Evolutionary conservation across 2,888 invertebrate genomes (phyloP).

Genomic region (Ichneumon xanthorius): DNA sequence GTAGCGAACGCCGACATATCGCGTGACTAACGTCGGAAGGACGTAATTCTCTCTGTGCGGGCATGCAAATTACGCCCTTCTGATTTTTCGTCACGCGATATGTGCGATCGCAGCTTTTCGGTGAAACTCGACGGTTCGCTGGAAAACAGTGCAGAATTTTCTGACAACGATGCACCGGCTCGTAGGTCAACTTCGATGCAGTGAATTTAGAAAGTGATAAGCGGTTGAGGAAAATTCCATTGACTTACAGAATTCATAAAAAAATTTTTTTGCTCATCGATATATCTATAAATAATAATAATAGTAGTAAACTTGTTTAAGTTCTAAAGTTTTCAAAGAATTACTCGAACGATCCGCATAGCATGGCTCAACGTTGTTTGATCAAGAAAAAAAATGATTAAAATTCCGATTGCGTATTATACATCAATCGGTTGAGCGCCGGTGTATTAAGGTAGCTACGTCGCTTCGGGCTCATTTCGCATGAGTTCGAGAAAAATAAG

Average conservation of each 20-base stretch:
- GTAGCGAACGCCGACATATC: slow-evolving; percentile 26
- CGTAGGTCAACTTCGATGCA: neutral
- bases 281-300: no score
- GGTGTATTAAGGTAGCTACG: neutral
- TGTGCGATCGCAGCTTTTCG: no score
- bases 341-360: no score
- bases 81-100: no score
- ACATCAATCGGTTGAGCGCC: neutral
- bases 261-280: no score
- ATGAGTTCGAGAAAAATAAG: no score
- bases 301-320: no score
- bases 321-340: no score
- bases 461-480: no score
- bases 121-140: neutral
- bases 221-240: neutral
- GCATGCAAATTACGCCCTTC: no score
- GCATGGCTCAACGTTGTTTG: neutral
- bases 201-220: neutral
- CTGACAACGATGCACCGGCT: neutral
- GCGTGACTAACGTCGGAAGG: slow-evolving; percentile 17
- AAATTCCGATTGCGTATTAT: neutral
- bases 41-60: neutral
- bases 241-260: no score
- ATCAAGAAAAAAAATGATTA: neutral
- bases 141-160: neutral